phyloP scores from a whole-genome alignment of 2,888 invertebrate genomes.

The Caenorhabditis doughertyi region DNA sequence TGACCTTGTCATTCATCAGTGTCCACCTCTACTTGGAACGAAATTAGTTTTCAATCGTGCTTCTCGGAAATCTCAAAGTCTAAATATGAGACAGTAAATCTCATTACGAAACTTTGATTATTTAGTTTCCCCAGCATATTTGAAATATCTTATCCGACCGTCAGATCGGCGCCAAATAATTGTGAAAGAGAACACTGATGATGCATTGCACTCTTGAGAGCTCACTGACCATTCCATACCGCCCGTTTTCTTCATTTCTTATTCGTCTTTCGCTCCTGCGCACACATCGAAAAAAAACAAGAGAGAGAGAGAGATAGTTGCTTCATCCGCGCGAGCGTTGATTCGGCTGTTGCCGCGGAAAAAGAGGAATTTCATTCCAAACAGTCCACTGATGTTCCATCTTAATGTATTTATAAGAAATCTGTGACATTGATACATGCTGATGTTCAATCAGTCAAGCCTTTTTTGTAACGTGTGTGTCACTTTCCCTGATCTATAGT shows the following conservation, averaged over 20 bases:
- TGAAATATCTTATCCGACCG: conserved; percentile 20
- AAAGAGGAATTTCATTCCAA: conserved; percentile 34
- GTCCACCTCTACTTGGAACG: neutral
- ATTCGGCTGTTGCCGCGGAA: conserved; percentile 15
- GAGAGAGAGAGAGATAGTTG: conserved; percentile 27
- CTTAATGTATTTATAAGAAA: conserved; percentile 12
- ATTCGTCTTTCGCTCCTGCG: conserved; percentile 17
- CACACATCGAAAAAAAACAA: conserved; percentile 49
- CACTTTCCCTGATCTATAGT: neutral
- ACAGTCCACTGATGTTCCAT: conserved; percentile 23
- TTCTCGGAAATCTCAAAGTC: neutral
- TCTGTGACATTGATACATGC: conserved; percentile 25
- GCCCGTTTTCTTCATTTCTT: conserved; percentile 21
- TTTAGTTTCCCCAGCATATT: neutral
- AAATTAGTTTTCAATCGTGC: neutral
- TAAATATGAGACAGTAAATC: neutral
- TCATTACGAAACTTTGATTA: neutral
- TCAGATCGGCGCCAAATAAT: conserved; percentile 44
- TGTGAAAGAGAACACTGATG: conserved; percentile 37
- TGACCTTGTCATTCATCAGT: conserved; percentile 21
- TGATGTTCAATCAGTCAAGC: neutral
- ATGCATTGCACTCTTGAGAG: conserved; percentile 25
- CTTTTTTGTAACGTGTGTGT: neutral
- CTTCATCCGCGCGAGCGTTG: conserved; percentile 16
- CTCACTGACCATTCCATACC: conserved; percentile 44